Evolutionary conservation across 2,797 vertebrate species (phyloP).

Genomic region (Sphenodon punctatus): DNA sequence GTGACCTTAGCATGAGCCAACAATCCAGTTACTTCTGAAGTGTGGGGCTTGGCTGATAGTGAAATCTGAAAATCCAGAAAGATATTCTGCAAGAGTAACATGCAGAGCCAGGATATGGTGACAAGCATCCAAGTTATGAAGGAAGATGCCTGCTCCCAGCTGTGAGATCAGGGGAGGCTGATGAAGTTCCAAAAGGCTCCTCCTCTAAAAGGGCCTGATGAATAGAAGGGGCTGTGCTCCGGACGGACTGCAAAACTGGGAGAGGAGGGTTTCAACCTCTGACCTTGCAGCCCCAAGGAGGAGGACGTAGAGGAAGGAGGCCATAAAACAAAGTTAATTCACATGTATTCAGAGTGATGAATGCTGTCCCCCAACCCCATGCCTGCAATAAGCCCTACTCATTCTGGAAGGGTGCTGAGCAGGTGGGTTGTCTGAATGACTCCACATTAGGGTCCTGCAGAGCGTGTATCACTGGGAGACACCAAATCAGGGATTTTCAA

Average conservation of each 20-base stretch:
- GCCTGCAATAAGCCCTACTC: not conserved
- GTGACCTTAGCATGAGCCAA: not conserved
- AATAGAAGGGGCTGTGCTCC: too few relatives aligned
- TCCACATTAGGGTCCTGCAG: fast-evolving
- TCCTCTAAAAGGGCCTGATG: too few relatives aligned
- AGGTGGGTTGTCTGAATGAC: not conserved
- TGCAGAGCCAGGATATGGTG: not conserved
- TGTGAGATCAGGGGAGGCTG: not conserved
- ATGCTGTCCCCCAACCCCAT: not conserved
- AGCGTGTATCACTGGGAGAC: not conserved
- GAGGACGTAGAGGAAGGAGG: not conserved
- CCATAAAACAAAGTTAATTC: constrained; percentile 1
- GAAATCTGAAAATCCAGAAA: not conserved
- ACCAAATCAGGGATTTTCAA: not conserved
- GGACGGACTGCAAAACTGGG: not conserved
- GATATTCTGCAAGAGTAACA: not conserved
- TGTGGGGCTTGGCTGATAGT: not conserved
- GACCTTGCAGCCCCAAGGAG: constrained; percentile 9
- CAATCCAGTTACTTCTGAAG: not conserved
- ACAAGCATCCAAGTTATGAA: not conserved
- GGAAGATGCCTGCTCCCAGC: not conserved
- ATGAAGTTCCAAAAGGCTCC: not conserved
- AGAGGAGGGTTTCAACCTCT: constrained; percentile 25
- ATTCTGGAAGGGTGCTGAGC: not conserved
- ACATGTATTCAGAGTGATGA: not conserved